Percentiles rank a stretch among this genome's conserved stretches.
Conservation (phyloP, 1,140 invertebrate genomes). For the Medauroidea extradentata region DNA sequence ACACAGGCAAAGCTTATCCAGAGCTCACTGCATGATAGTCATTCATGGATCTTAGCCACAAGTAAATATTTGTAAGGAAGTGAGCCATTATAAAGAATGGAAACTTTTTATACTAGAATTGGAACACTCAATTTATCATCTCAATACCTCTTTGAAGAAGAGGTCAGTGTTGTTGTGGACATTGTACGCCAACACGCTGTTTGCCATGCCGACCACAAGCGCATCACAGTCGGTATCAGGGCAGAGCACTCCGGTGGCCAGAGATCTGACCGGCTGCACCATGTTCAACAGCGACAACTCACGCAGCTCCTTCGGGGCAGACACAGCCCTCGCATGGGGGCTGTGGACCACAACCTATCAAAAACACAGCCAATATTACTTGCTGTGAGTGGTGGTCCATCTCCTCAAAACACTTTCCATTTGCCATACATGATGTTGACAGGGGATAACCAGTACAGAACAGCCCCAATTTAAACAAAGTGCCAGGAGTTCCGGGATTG, state of each 20-base stretch:
- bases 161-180: conserved; percentile 87
- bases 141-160: conserved; percentile 80
- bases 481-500: no score
- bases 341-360: conserved; percentile 77
- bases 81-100: no score
- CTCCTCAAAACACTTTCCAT: neutral
- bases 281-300: conserved; percentile 76
- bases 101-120: no score
- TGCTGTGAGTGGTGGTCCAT: conserved; percentile 10
- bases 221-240: conserved; percentile 67
- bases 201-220: conserved; percentile 77
- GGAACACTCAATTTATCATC: no score
- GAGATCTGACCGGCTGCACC: conserved; percentile 69
- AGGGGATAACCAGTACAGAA: neutral
- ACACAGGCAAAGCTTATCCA: no score
- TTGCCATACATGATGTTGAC: conserved; percentile 6
- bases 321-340: conserved; percentile 58
- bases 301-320: conserved; percentile 53
- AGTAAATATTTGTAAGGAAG: no score
- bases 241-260: conserved; percentile 62
- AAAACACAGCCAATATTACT: no score
- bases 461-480: no score
- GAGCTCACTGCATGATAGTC: no score
- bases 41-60: no score
- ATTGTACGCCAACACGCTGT: conserved; percentile 86